Evolutionary conservation across 2,888 invertebrate species (phyloP), one percentile per base, ranked within the genome.

Genomic region (Polydrusus cervinus): DNA sequence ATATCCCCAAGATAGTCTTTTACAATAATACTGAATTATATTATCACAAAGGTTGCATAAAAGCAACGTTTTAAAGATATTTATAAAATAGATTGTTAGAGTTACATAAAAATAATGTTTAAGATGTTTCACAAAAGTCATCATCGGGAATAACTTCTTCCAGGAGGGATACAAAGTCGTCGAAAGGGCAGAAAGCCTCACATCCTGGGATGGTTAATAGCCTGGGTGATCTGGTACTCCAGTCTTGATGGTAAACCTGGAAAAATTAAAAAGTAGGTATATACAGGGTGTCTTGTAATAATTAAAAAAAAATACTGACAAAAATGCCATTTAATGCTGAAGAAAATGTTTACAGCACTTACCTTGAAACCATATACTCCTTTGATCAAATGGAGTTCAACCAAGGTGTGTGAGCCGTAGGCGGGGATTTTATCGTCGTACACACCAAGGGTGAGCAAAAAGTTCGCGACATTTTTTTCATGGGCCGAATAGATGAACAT

Each of bases 201-300:
- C 76, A 76, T 11, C 74, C 74, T 14, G 76, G 76, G 13, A 76
- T 74, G 3, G 55, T 70, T 45, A 76, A 14, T 9, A 75, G 30
- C 47, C 49, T 70, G 45, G 68, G 78, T 49, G 71, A 60, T 13
- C 18, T 47, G 57, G 62, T 66, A 57, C 49, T 65, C 70, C 81
- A 81, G 68, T 81, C 78, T 74, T 81, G 78, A 66, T 81, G 79
- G 25, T 64, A 78, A 9, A 81, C 51, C 81, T 81, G 43, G 71
- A 76, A 71, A 57, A 14, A 10, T 34, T 10, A 20, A 47, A 47
- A 16, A 16, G 16, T n/a, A 3, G 13, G n/a, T 45, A 45, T 13
- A 40, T 40, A 40, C 13, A 43, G n/a, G 43, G 43, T 43, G 43
- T 40, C n/a, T n/a, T n/a, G n/a, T n/a, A n/a, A n/a, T n/a, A n/a